Base-by-base conservation (phyloP, 2,797 vertebrate species). In the Anas bernieri region DNA sequence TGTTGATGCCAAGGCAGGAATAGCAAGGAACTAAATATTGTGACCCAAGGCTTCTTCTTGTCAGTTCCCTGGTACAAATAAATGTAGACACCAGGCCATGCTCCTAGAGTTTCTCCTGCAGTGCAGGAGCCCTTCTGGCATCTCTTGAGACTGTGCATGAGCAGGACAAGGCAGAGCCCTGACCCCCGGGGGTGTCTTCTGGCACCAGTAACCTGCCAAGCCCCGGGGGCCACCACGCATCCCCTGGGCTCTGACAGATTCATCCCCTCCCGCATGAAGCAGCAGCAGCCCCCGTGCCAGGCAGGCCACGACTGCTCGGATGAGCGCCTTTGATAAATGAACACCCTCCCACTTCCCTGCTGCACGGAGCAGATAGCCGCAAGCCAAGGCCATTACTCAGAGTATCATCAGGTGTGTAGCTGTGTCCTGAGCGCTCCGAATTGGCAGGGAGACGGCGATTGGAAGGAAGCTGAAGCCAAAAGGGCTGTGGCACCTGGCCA, bases 351-450 rank as follows among this genome's bases (percentile, higher is more conserved):
- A 43, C 73, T 94, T 93, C 92, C 91, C 86, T 92, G 52, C 73
- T 94, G 90, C 72, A 81, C 17, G 37, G 83, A 91, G 94, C 70
- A 94, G 93, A 95, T 92, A 96, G 86, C 89, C 91, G 84, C 74
- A 83, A 95, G 90, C 94, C 96, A 97, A 96, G 88, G 92, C 77
- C 90, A 39, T 92, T 94, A 86, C 75, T 91, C 92, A 96, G 86
- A 3, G 3, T 86, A 95, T 93, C 96, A 92, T 96, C 96, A 97
- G 97, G 96, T 97, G 94, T 92, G 87, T 91, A 90, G 54, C 89
- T 56, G 85, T 79, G 68, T 93, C 90, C 90, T 94, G 82, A 83
- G 79, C 59, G 41, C 68, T 96, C 83, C 68, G 37, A 92, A 63
- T 75, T 96, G 92, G 89, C 90, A 93, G 83, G 26, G 83, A 92